These are phyloP conservation scores for Linepithema humile DNA, from an alignment of 1,140 invertebrate genomes.

Conservation along the genomic window DNA sequence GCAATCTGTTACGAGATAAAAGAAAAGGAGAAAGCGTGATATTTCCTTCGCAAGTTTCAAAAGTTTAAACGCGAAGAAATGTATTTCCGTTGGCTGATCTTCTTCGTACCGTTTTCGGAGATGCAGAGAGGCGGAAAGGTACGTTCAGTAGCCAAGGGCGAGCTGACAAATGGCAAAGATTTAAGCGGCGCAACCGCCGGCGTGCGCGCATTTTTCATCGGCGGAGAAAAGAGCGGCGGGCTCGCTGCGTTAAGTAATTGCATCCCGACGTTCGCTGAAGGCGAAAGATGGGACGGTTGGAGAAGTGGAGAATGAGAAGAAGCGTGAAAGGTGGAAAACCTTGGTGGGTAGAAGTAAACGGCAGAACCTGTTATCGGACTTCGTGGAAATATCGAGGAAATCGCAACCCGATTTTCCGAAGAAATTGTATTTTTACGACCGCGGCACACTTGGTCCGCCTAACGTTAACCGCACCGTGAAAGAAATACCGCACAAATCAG, in stretches of 20 bases:
- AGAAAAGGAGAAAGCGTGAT: not conserved
- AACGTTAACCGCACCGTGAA: not conserved
- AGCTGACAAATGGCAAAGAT: conserved; percentile 74
- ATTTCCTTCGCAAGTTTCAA: not conserved
- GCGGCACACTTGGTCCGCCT: not conserved
- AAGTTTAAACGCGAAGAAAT: not conserved
- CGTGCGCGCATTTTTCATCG: conserved; percentile 76
- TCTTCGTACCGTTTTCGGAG: conserved; percentile 24
- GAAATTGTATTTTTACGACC: conserved; percentile 15
- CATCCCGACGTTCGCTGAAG: conserved; percentile 61
- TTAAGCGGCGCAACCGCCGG: conserved; percentile 73
- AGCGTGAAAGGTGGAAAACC: not conserved
- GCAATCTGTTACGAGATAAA: not conserved
- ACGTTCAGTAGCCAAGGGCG: conserved; percentile 53
- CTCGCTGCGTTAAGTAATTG: conserved; percentile 77
- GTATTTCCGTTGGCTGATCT: conserved; percentile 23
- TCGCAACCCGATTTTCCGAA: conserved; percentile 3
- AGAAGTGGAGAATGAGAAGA: not conserved
- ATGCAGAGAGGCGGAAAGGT: conserved; percentile 52
- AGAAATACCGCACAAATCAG: not conserved
- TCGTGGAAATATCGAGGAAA: conserved; percentile 14
- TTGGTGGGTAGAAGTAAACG: not conserved
- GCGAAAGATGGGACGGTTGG: conserved; percentile 1
- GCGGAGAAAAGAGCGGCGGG: conserved; percentile 58
- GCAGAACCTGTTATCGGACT: conserved; percentile 30